These are phyloP conservation scores for Drosophila biarmipes DNA, from an alignment of 1,140 invertebrate genomes.

Conservation along the genomic window DNA sequence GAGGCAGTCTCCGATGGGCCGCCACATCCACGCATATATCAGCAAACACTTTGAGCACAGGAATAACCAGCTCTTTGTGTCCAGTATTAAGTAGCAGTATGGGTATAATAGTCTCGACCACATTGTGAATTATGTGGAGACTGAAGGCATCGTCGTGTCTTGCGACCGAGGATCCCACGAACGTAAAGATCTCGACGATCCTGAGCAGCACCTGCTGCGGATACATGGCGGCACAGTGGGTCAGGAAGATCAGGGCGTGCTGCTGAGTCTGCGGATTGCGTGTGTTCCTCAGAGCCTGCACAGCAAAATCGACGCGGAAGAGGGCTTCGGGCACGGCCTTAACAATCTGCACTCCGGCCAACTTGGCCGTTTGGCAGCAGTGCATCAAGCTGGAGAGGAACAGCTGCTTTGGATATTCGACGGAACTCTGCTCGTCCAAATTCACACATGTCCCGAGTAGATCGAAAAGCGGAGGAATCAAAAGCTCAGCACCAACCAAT, in stretches of 20 bases:
- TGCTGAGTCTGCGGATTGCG: slow-evolving; percentile 97
- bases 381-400: slow-evolving; percentile 91
- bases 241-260: slow-evolving; percentile 93
- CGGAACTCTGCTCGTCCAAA: slow-evolving; percentile 92
- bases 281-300: slow-evolving; percentile 94
- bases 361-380: slow-evolving; percentile 87
- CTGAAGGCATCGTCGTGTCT: slow-evolving; percentile 97
- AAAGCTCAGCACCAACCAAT: slow-evolving; percentile 86
- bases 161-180: slow-evolving; percentile 95
- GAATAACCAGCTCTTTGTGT: slow-evolving; percentile 85
- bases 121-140: slow-evolving; percentile 95
- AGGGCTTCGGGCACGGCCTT: slow-evolving; percentile 85
- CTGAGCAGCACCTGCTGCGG: slow-evolving; percentile 94
- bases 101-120: slow-evolving; percentile 95
- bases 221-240: slow-evolving; percentile 90
- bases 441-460: slow-evolving; percentile 91
- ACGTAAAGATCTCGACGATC: slow-evolving; percentile 97
- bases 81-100: slow-evolving; percentile 87
- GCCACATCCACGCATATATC: slow-evolving; percentile 95
- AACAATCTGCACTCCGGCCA: slow-evolving; percentile 80
- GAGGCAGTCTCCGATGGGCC: slow-evolving; percentile 91
- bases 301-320: slow-evolving; percentile 92
- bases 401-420: slow-evolving; percentile 96
- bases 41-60: slow-evolving; percentile 94
- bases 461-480: slow-evolving; percentile 92